Conservation (phyloP, 1,140 invertebrate genomes). For the Apolygus lucorum region DNA sequence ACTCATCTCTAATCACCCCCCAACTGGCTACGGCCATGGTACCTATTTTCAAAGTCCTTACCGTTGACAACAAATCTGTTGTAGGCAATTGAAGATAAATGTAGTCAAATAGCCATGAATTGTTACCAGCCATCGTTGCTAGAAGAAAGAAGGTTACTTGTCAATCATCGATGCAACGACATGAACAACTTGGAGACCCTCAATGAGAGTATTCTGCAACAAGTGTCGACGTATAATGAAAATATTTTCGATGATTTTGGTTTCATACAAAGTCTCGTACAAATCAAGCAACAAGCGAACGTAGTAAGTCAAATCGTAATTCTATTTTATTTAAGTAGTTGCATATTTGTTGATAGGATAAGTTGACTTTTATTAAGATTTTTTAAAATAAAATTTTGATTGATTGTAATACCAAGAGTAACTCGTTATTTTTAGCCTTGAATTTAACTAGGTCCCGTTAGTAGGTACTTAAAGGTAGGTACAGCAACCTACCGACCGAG, state of each 20-base stretch:
- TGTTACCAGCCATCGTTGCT: not conserved
- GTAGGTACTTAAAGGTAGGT: not conserved
- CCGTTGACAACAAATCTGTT: not conserved
- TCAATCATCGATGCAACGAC: not conserved
- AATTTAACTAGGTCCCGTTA: not conserved
- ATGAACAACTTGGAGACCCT: not conserved
- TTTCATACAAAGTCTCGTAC: not conserved
- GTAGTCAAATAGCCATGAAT: not conserved
- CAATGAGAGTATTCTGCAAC: not conserved
- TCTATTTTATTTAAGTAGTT: not conserved
- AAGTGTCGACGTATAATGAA: not conserved
- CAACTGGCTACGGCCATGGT: too few relatives aligned
- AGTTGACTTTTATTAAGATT: not conserved
- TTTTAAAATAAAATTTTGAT: not conserved
- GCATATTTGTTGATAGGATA: not conserved
- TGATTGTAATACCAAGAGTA: not conserved
- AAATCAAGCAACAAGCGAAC: not conserved
- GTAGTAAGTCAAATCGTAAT: not conserved
- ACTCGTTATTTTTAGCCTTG: not conserved
- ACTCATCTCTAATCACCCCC: too few relatives aligned
- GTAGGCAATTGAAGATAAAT: not conserved
- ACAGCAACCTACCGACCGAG: not conserved
- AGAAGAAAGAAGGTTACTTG: not conserved
- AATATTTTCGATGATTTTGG: not conserved
- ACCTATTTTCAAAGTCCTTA: not conserved